Percentiles rank a stretch among this genome's conserved stretches.
Conservation (phyloP, 2,113 vertebrate genomes). For the Piprites chloris region DNA sequence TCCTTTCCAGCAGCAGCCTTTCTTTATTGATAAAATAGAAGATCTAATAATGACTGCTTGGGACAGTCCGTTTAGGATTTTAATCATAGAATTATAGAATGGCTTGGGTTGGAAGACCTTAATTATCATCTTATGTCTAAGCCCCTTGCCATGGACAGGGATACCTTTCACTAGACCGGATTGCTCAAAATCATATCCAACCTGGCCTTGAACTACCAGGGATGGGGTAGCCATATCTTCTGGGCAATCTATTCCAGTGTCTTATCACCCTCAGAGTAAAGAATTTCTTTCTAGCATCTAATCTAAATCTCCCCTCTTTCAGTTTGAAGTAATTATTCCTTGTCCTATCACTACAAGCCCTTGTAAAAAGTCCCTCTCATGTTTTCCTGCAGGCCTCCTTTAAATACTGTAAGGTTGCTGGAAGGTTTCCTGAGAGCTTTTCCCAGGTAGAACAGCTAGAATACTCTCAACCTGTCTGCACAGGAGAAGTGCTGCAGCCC, state of each 20-base stretch:
- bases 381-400: background rate
- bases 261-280: background rate
- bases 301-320: background rate
- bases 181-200: background rate
- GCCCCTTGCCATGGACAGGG: background rate
- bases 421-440: background rate
- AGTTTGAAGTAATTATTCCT: background rate
- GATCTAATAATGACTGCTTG: background rate
- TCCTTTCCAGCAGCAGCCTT: background rate
- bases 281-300: background rate
- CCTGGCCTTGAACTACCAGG: background rate
- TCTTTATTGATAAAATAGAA: background rate
- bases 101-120: background rate
- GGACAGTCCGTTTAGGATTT: background rate
- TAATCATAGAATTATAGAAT: background rate
- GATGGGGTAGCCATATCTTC: background rate
- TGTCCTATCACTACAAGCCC: background rate
- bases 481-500: background rate
- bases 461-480: background rate
- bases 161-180: background rate
- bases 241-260: background rate
- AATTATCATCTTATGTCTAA: background rate
- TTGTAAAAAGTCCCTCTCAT: background rate
- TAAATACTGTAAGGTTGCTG: background rate
- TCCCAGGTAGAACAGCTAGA: background rate